A percentile compares a stretch with the other conserved stretches of the same genome.
Conservation (phyloP, 2,113 vertebrate species). For the Mesoclemmys tuberculata region DNA sequence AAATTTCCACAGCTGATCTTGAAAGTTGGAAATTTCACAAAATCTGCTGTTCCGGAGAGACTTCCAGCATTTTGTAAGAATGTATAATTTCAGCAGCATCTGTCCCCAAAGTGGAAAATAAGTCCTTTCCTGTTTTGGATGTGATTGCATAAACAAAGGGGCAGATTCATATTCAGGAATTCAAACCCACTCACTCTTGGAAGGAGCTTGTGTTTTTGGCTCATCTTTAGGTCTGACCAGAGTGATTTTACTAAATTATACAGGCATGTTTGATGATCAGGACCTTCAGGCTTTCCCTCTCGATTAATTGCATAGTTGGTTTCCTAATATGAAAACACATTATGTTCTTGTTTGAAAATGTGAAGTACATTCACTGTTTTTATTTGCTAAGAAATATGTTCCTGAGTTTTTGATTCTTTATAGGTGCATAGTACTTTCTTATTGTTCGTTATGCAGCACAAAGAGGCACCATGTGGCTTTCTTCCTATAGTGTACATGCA, state of each 20-base stretch:
- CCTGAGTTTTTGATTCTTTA: conserved; percentile 33
- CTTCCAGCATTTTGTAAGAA: background rate
- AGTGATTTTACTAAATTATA: background rate
- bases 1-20: background rate
- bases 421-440: conserved; percentile 2
- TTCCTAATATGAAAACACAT: background rate
- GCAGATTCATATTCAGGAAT: background rate
- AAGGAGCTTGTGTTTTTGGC: background rate
- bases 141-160: background rate
- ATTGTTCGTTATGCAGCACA: conserved; percentile 24
- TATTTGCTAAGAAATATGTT: conserved; percentile 1
- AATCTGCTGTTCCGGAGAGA: background rate
- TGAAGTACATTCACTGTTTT: background rate
- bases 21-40: background rate
- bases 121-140: background rate
- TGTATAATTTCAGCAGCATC: background rate
- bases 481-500: conserved; percentile 18
- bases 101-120: background rate
- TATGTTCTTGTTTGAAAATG: background rate
- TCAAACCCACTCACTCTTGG: background rate
- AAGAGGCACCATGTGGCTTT: conserved; percentile 22
- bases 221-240: background rate
- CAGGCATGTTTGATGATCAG: background rate
- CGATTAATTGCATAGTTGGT: background rate
- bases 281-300: background rate